Base-by-base conservation (phyloP, 1,140 invertebrate genomes). In the Palaemon carinicauda region DNA sequence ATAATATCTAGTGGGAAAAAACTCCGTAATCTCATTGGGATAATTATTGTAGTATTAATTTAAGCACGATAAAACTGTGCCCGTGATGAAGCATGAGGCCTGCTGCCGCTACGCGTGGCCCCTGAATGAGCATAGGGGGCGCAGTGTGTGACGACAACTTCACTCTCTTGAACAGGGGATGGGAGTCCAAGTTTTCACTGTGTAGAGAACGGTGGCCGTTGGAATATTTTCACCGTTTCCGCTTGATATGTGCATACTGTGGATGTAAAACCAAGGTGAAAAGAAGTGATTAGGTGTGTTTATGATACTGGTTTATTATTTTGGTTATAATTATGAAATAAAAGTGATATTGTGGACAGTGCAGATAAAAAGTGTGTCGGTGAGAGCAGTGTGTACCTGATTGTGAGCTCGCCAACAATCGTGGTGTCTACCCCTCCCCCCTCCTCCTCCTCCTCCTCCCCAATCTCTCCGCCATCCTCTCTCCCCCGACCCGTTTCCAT, bases 381-480 rank as follows among this genome's bases (percentile, higher is more conserved):
- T 56, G 77, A 56, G 77, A 79, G 77, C 56, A 33, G 29, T 31
- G 52, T 56, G 77, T 79, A 79, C 77, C 77, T 79, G 77, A 79
- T 79, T 79, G 77, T 79, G 77, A 29, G 77, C 77, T 79, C 75
- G 77, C 77, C 77, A 79, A 79, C 77, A 79, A 79, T 79, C 77
- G 75, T 78, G 50, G 77, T 79, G 77, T 79, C 77, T 29, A 52
- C 17, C 77, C 21, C 77, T 24, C 53, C 31, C 31, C 52, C 17
- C 27, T 12, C 29, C 17, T 24, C 77, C 29, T 24, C 77, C 27
- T 3, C 29, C 12, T 3, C 69, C 29, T 14, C 27, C 27, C 69
- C 29, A 24, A 15, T 24, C 65, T 31, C 29, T 73, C 71, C 29
- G 29, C 71, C 27, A 9, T 33, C 27, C 27, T 15, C 21, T 33